Evolutionary conservation across 2,113 vertebrate species (phyloP).

Genomic region (Meles meles): DNA sequence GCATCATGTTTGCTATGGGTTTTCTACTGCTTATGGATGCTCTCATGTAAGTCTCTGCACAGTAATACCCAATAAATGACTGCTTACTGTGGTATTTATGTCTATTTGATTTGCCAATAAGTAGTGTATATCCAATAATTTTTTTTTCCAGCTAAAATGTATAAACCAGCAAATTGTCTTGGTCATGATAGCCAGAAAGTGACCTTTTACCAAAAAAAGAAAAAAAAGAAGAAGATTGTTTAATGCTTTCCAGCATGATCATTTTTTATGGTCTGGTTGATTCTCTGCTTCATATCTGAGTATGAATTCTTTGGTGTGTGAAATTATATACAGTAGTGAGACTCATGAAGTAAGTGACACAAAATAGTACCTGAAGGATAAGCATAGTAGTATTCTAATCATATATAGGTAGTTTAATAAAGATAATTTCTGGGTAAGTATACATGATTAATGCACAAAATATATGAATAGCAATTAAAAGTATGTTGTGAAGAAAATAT

Average conservation of each 20-base stretch:
- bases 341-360: not conserved
- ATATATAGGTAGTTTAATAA: not conserved
- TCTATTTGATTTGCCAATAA: not conserved
- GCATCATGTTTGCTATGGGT: not conserved
- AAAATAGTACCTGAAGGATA: not conserved
- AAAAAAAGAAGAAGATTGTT: not conserved
- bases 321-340: not conserved
- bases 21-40: not conserved
- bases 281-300: not conserved
- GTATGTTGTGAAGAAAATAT: not conserved
- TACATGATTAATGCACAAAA: not conserved
- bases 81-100: conserved; percentile 23
- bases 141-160: conserved; percentile 29
- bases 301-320: not conserved
- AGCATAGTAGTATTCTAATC: not conserved
- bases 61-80: not conserved
- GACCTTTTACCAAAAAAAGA: not conserved
- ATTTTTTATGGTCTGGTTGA: not conserved
- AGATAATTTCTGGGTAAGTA: not conserved
- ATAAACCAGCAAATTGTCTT: conserved; percentile 36
- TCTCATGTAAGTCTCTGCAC: not conserved
- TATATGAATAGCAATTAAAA: not conserved
- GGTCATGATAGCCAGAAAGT: conserved; percentile 10
- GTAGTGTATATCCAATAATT: not conserved
- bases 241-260: not conserved